Conservation (phyloP, 2,888 invertebrate species). For the Melitaea athalia region DNA sequence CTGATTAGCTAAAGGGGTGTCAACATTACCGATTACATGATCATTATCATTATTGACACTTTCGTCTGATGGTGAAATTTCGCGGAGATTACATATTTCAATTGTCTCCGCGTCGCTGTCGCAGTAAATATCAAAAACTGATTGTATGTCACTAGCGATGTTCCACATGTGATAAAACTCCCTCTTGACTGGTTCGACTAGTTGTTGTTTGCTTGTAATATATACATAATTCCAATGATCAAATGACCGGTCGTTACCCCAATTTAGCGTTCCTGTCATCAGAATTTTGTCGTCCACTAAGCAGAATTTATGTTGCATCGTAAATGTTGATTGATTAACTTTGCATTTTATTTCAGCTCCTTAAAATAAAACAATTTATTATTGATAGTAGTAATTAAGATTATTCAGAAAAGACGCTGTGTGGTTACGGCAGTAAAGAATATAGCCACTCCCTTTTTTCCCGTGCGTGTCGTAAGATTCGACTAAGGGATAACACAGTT, state of each 20-base stretch:
- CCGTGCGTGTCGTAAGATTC: no score
- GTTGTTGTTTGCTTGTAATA: conserved; percentile 81
- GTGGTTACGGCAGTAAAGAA: no score
- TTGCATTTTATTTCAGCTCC: conserved; percentile 82
- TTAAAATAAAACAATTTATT: conserved; percentile 50
- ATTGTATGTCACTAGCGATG: conserved; percentile 43
- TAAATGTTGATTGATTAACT: conserved; percentile 62
- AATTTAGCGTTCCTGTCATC: conserved; percentile 88
- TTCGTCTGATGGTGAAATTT: conserved; percentile 41
- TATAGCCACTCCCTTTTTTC: no score
- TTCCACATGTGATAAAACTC: conserved; percentile 86
- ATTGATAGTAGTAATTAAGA: not conserved
- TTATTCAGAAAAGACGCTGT: not conserved
- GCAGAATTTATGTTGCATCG: conserved; percentile 91
- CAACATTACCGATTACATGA: conserved; percentile 30
- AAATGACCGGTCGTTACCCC: conserved; percentile 87
- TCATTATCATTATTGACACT: conserved; percentile 33
- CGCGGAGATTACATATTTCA: conserved; percentile 41
- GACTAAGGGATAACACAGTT: no score
- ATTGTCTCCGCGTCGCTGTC: conserved; percentile 47
- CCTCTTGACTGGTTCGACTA: conserved; percentile 79
- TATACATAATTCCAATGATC: conserved; percentile 88
- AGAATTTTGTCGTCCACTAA: conserved; percentile 84
- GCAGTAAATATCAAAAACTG: conserved; percentile 37
- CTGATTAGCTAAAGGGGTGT: conserved; percentile 44